Percentiles rank a stretch among this genome's conserved stretches.
Evolutionary conservation across 1,140 invertebrate genomes (phyloP).

Genomic region (Colletes latitarsis): DNA sequence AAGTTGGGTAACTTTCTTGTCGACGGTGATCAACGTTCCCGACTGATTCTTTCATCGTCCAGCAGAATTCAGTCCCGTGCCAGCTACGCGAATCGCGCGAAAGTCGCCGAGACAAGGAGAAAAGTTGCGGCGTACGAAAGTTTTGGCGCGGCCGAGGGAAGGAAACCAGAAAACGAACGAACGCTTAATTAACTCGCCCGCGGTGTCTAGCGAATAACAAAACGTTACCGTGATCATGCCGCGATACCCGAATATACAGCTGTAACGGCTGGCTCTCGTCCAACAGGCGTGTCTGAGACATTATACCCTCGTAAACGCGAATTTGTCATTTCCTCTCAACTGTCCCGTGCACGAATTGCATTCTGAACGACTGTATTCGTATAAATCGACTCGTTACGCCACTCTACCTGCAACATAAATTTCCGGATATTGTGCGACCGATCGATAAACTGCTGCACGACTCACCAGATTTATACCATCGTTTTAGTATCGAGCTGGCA

Average conservation of each 20-base stretch:
- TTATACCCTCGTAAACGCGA: conserved; percentile 43
- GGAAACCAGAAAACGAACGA: not conserved
- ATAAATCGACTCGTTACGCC: conserved; percentile 16
- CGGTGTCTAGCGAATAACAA: conserved; percentile 26
- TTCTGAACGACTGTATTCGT: not conserved
- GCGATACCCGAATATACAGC: conserved; percentile 24
- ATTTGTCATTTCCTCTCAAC: conserved; percentile 43
- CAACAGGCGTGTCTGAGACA: conserved; percentile 48
- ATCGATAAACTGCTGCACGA: too few relatives aligned
- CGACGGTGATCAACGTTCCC: not conserved
- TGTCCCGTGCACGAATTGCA: not conserved
- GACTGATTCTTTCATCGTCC: not conserved
- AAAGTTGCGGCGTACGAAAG: conserved; percentile 27
- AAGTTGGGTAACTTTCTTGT: not conserved
- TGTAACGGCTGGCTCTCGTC: conserved; percentile 46
- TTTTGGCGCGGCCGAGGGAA: not conserved
- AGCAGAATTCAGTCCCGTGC: not conserved
- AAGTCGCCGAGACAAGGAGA: conserved; percentile 9
- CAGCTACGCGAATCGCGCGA: conserved; percentile 22
- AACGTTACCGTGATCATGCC: conserved; percentile 49
- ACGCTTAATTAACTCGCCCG: conserved; percentile 59
- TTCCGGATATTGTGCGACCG: not conserved
- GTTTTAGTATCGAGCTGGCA: too few relatives aligned
- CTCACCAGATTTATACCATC: too few relatives aligned
- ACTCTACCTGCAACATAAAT: not conserved